Evolutionary conservation across 2,113 vertebrate species (phyloP), one percentile per base, ranked within the genome.

Genomic region (Ptyas mucosa): DNA sequence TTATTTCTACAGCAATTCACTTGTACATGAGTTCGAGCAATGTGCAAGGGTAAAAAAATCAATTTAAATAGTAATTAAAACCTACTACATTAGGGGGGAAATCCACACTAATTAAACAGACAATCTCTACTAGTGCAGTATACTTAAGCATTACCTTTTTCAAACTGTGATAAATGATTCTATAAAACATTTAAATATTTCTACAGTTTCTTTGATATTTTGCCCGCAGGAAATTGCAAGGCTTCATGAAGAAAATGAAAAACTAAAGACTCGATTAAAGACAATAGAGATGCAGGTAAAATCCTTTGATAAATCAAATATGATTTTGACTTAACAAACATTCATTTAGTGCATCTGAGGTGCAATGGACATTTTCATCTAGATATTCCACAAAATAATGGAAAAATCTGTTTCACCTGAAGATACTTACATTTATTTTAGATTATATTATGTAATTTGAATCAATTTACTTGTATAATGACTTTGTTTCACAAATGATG

Each of bases 241-340:
- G 97, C 98, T 99, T 94, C 98, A 99, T 96, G 98, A 99, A 95
- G 99, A 99, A 94, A 99, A 99, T 87, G 98, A 98, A 85, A 99
- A 98, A 95, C 95, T 99, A 92, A 99, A 98, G 96, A 91, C 95
- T 90, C 98, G 99, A 87, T 97, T 99, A 54, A 98, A 97, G 94
- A 98, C 97, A 69, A 93, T 98, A 94, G 99, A 99, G 97, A 97
- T 96, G 23, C 99, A 99, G 98, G 99, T 99, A 97, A 87, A 52
- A 20, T 69, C 18, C 23, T 24, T 53, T 81, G 8, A 75, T 14
- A 88, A 92, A 26, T 88, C 4, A n/a, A 43, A 2, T 39, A 39
- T 20, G 7, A 81, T 18, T 39, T 81, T 39, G 7, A 81, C 8
- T 81, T 81, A 81, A 39, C 15, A 81, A 34, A 81, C 34, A 1